phyloP scores from a whole-genome alignment of 2,888 invertebrate genomes.

The Brassicogethes aeneus region DNA sequence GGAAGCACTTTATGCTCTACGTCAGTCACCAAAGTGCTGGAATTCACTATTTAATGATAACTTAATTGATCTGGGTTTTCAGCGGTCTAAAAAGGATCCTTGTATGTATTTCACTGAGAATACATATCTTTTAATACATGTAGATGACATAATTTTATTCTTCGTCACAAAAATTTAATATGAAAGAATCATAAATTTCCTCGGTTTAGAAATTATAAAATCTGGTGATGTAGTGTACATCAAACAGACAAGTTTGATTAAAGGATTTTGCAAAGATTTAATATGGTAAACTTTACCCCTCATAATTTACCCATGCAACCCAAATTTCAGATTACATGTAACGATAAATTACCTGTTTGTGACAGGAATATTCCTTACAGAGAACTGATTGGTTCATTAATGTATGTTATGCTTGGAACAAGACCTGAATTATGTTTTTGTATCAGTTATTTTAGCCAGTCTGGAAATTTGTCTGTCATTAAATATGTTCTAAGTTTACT shows the following conservation, averaged over 20 bases:
- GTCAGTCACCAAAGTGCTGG: background rate
- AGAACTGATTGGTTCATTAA: conserved; percentile 14
- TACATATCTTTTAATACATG: conserved; percentile 3
- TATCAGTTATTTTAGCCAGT: conserved; percentile 17
- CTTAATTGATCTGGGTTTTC: background rate
- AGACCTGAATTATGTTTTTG: conserved; percentile 16
- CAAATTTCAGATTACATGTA: conserved; percentile 6
- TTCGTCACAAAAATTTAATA: conserved; percentile 9
- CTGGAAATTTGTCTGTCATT: too few relatives aligned
- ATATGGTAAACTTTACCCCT: conserved; percentile 11
- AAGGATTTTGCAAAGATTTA: conserved; percentile 12
- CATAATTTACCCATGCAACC: conserved; percentile 8
- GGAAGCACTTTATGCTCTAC: background rate
- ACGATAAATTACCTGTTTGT: conserved; percentile 3
- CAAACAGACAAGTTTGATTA: conserved; percentile 10
- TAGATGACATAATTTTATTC: conserved; percentile 14
- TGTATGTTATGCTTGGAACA: conserved; percentile 18
- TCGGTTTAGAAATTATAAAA: conserved; percentile 10
- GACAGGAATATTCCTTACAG: conserved; percentile 8
- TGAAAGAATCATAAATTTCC: conserved; percentile 11
- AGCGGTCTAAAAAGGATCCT: background rate
- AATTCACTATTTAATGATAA: background rate
- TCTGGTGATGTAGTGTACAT: conserved; percentile 7
- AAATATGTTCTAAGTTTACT: too few relatives aligned
- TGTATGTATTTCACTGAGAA: background rate